A percentile compares a stretch with the other conserved stretches of the same genome.
phyloP scores from a whole-genome alignment of 2,113 vertebrate genomes.

The Corythornis vintsioides region DNA sequence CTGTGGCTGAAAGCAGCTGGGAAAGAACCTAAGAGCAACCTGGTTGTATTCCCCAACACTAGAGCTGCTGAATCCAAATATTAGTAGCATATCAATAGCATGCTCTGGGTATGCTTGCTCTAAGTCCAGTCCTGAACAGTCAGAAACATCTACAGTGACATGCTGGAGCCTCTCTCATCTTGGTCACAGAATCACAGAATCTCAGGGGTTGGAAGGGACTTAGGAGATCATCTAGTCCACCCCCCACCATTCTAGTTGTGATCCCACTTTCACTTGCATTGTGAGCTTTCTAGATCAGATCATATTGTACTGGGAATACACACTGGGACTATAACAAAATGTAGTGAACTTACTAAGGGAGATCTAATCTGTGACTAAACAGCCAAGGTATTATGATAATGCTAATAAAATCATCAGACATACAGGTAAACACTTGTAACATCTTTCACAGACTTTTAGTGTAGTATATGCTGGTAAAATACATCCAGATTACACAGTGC shows the following conservation, averaged over 20 bases:
- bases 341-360: background rate
- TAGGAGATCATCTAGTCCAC: no score
- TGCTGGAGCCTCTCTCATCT: background rate
- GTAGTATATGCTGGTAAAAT: background rate
- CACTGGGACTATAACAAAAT: background rate
- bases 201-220: no score
- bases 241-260: background rate
- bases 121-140: background rate
- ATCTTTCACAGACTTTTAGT: background rate
- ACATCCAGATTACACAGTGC: background rate
- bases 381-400: background rate
- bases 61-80: background rate
- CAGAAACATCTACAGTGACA: background rate
- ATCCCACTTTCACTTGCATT: background rate
- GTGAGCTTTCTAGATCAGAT: background rate
- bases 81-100: rapidly evolving
- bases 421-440: background rate
- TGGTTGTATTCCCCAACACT: background rate
- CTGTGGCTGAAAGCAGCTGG: background rate
- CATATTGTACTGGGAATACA: background rate
- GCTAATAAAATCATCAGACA: background rate
- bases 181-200: no score
- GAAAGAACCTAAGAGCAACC: background rate
- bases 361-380: background rate
- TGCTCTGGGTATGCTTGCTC: background rate